These are phyloP conservation scores for Amblyteles armatorius DNA, from an alignment of 2,888 invertebrate genomes.

Conservation along the genomic window DNA sequence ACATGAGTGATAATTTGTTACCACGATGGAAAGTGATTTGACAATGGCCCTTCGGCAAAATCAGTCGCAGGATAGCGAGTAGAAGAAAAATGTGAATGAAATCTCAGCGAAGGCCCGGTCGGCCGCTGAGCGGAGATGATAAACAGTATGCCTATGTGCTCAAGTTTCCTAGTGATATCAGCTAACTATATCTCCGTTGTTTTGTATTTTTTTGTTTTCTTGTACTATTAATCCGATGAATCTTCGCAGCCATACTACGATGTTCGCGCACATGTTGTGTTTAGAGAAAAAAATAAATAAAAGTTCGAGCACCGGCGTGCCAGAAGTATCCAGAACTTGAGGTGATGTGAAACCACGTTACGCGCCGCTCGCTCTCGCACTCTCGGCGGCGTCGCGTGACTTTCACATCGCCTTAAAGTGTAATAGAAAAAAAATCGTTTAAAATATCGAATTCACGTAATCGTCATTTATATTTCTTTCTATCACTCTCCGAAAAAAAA, in stretches of 20 bases:
- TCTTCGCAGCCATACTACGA: slow-evolving; percentile 41
- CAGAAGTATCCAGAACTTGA: slow-evolving; percentile 27
- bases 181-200: slow-evolving; percentile 56
- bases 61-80: slow-evolving; percentile 36
- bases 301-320: background rate
- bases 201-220: slow-evolving; percentile 55
- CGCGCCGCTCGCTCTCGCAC: too few species aligned
- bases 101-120: slow-evolving; percentile 18
- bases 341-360: background rate
- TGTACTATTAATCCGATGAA: slow-evolving; percentile 43
- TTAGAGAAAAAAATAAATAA: slow-evolving; percentile 41
- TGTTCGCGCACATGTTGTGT: slow-evolving; percentile 28
- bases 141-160: slow-evolving; percentile 61
- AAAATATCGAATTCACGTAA: background rate
- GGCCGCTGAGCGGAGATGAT: slow-evolving; percentile 28
- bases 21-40: slow-evolving; percentile 21
- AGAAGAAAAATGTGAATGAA: slow-evolving; percentile 41
- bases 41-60: slow-evolving; percentile 17
- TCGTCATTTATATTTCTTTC: slow-evolving; percentile 11
- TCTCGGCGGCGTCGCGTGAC: too few species aligned
- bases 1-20: background rate
- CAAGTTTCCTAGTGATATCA: slow-evolving; percentile 61
- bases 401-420: background rate
- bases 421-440: slow-evolving; percentile 5
- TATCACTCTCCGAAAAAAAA: slow-evolving; percentile 5